Evolutionary conservation across 2,888 invertebrate species (phyloP).

Genomic region (Rhorus exstirpatorius): DNA sequence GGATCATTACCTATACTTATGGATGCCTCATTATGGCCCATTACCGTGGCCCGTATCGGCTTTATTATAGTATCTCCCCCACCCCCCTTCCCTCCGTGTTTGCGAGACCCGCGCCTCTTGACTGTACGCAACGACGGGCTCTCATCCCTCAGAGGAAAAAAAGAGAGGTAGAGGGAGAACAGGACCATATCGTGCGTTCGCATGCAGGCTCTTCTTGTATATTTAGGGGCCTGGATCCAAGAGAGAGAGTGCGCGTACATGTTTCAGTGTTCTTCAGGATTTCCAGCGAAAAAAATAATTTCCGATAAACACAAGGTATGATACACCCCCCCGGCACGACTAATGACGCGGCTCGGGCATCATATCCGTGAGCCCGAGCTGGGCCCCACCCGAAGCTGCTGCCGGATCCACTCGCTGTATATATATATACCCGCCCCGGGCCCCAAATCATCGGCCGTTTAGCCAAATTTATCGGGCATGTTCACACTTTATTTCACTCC

Average conservation of each 20-base stretch:
- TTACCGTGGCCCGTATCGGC: constrained; percentile 84
- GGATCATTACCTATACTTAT: constrained; percentile 84
- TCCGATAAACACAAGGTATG: constrained; percentile 78
- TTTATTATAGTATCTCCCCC: constrained; percentile 81
- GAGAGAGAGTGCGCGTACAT: constrained; percentile 1
- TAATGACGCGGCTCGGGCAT: constrained; percentile 63
- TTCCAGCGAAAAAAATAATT: constrained; percentile 78
- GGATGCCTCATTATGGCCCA: constrained; percentile 84
- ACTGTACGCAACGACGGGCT: constrained; percentile 34
- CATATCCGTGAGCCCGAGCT: constrained; percentile 22
- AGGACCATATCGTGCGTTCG: not conserved
- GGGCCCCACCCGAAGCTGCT: constrained; percentile 53
- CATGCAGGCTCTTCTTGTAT: not conserved
- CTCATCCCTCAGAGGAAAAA: constrained; percentile 4
- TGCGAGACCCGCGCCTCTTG: constrained; percentile 29
- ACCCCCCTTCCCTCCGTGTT: not conserved
- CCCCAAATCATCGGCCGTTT: constrained; percentile 82
- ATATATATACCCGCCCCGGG: constrained; percentile 1
- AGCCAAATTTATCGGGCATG: constrained; percentile 84
- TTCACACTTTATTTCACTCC: constrained; percentile 82
- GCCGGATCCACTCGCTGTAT: constrained; percentile 34
- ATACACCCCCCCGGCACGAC: constrained; percentile 61
- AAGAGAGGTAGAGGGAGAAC: not conserved
- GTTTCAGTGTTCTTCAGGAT: constrained; percentile 19
- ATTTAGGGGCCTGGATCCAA: not conserved